phyloP scores from a whole-genome alignment of 2,797 vertebrate genomes.

The Smutsia gigantea region DNA sequence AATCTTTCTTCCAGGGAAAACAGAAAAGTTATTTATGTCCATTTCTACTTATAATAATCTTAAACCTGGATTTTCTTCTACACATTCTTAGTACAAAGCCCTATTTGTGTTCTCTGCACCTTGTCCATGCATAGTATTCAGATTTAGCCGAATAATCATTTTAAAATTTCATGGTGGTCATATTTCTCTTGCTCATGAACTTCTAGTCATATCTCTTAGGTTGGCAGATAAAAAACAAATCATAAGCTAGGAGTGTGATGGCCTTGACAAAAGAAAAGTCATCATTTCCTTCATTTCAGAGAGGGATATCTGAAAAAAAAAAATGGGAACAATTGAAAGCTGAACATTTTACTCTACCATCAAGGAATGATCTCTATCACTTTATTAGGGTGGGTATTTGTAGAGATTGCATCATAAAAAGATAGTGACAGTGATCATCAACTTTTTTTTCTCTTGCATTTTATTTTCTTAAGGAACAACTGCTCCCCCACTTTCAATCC shows the following conservation, averaged over 20 bases:
- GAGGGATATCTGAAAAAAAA: neutral
- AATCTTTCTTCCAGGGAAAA: slow-evolving; percentile 18
- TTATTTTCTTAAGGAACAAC: neutral
- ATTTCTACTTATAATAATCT: neutral
- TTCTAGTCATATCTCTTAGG: neutral
- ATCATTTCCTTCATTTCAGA: neutral
- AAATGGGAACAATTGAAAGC: neutral
- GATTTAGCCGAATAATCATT: neutral
- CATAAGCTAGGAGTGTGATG: neutral
- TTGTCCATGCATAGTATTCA: neutral
- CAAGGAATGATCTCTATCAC: neutral
- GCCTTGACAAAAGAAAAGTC: neutral
- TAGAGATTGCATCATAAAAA: neutral
- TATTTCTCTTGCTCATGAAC: neutral
- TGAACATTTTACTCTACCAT: neutral
- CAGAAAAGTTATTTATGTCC: neutral
- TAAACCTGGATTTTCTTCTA: neutral
- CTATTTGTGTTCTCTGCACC: neutral
- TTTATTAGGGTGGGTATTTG: neutral
- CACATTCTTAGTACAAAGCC: neutral
- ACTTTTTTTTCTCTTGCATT: neutral
- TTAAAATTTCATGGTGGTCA: neutral
- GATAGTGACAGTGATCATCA: neutral
- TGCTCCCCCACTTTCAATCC: neutral
- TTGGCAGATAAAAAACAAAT: neutral